phyloP scores from a whole-genome alignment of 1,140 invertebrate genomes.

The Linepithema humile region DNA sequence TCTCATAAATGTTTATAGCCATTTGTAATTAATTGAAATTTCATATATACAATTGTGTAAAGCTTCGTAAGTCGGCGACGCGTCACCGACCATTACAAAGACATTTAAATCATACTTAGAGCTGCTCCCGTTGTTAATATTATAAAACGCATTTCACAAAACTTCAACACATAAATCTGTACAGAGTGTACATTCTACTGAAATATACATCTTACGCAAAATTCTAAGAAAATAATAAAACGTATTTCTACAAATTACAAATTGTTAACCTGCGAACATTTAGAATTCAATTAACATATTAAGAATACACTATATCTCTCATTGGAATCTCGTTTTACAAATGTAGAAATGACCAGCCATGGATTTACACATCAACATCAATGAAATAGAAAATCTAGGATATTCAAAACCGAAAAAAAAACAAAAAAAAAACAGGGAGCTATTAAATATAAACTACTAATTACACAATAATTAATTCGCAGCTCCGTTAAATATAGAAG shows the following conservation, averaged over 20 bases:
- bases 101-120: conserved; percentile 52
- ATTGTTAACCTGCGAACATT: conserved; percentile 14
- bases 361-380: conserved; percentile 67
- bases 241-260: conserved; percentile 38
- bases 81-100: conserved; percentile 27
- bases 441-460: conserved; percentile 66
- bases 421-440: conserved; percentile 41
- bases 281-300: conserved; percentile 26
- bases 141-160: conserved; percentile 55
- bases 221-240: conserved; percentile 61
- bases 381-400: conserved; percentile 55
- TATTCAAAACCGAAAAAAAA: conserved; percentile 29
- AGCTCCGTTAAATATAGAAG: conserved; percentile 74
- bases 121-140: conserved; percentile 29
- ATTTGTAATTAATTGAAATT: conserved; percentile 61
- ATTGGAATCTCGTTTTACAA: conserved; percentile 8
- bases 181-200: conserved; percentile 64
- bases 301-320: neutral
- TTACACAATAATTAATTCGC: conserved; percentile 69
- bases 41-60: conserved; percentile 74
- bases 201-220: conserved; percentile 72
- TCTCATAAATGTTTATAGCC: conserved; percentile 56
- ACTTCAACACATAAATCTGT: conserved; percentile 60
- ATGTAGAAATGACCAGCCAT: conserved; percentile 68
- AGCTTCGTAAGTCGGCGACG: conserved; percentile 62